Evolutionary conservation across 2,888 invertebrate genomes (phyloP), one percentile per base, ranked within the genome.

Genomic region (Ceraclea dissimilis): DNA sequence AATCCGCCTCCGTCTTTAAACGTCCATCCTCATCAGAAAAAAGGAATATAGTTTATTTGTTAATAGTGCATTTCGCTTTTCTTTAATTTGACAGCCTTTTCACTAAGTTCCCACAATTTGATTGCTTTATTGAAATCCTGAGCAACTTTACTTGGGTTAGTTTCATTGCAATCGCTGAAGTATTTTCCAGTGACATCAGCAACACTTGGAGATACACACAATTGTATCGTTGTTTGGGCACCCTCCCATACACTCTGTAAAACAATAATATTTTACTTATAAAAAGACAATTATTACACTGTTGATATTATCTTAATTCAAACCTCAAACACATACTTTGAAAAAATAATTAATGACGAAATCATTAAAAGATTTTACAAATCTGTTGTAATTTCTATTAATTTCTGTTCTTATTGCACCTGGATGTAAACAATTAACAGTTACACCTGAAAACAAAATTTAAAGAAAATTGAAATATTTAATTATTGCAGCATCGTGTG

Each of bases 381-480:
- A 44, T 26, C 10, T 70, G 11, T 77, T 74, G 72, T 85, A 79
- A 64, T 86, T 79, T 56, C 85, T 79, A 57, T 79, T 79, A 53
- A 86, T 69, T 60, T 84, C 81, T 2, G 87, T 86, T 48, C 79
- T 76, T 4, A 84, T 82, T 39, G 85, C 70, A 18, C 89, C 89
- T n/a, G 89, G 89, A 69, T 88, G 84, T 33, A 86, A 72, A 26
- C 82, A 76, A 67, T 88, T 86, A 2, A 31, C 31, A 31, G 11
- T 11, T 8, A 31, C 31, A 11, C 31, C 31, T 31, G 8, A 8
- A 31, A 31, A 31, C 31, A 31, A 31, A 31, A 8, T 31, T 11
- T 8, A 31, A 6, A 8, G 11, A 31, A 8, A 31, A 6, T 31
- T 8, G 8, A 8, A 31, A 11, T 31, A 31, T 11, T 11, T 31